Evolutionary conservation across 2,113 vertebrate genomes (phyloP).

Genomic region (Hemiscyllium ocellatum): DNA sequence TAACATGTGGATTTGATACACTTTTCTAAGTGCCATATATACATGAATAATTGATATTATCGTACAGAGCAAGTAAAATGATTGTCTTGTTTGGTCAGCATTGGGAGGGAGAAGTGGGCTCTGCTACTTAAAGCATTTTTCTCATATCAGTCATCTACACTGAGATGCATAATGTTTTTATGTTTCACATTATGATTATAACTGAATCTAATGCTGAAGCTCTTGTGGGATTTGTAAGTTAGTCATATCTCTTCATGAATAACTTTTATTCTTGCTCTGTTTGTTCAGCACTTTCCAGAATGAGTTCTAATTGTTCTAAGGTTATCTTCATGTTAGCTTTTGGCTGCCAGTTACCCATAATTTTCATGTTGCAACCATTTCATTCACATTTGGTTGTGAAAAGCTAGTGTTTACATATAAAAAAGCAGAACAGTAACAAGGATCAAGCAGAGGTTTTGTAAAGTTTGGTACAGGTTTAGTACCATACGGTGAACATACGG

Average conservation of each 20-base stretch:
- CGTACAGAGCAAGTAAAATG: conserved; percentile 62
- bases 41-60: conserved; percentile 67
- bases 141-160: conserved; percentile 53
- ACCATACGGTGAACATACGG: no score
- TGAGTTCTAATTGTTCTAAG: not conserved
- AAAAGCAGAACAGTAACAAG: not conserved
- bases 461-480: not conserved
- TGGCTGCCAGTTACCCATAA: not conserved
- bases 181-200: conserved; percentile 63
- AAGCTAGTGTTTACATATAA: not conserved
- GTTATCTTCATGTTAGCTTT: not conserved
- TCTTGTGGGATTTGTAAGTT: conserved; percentile 24
- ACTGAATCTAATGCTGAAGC: conserved; percentile 59
- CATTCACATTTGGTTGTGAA: not conserved
- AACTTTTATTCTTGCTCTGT: conserved; percentile 20
- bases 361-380: not conserved
- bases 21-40: conserved; percentile 39
- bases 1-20: conserved; percentile 22
- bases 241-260: not conserved
- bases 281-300: not conserved
- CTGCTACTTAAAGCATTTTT: conserved; percentile 66
- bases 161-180: conserved; percentile 58
- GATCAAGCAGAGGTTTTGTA: not conserved
- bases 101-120: conserved; percentile 53
- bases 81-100: conserved; percentile 69